Base-by-base conservation (phyloP, 2,888 invertebrate species). In the Ochlodes sylvanus region DNA sequence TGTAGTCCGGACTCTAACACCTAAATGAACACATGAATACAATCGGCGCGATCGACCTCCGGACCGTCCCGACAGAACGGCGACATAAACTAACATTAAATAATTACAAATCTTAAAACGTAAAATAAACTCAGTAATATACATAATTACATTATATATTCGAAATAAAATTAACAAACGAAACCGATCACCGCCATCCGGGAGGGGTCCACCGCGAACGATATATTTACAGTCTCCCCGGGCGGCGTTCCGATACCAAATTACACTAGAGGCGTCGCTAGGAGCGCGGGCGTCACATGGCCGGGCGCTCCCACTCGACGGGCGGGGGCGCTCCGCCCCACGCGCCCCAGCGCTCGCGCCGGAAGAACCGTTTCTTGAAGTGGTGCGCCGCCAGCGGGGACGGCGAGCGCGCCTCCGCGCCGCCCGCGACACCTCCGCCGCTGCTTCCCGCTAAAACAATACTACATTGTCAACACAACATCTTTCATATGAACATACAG, bases 281-380 rank as follows among this genome's bases (percentile, higher is more conserved):
- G 52, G 14, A 67, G 73, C 75, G 77, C 75, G 58, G 77, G 73
- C 81, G 93, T 92, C 92, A 93, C 90, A 89, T 90, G 80, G 90
- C 85, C 85, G 92, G 92, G 68, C 90, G 88, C 83, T 93, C 93
- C 92, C 93, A 93, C 79, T 92, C 92, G 73, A 84, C 82, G 73
- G 90, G 88, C 74, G 94, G 85, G 81, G 89, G 78, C 80, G 77
- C 86, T 78, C 81, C 87, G 79, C 82, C 81, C 88, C 93, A 93
- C 73, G 90, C 90, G 88, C 92, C 94, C 96, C 96, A 96, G 84
- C 93, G 95, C 91, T 94, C 96, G 81, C 95, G 94, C 76, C 96
- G 96, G 89, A 97, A 97, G 90, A 96, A 96, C 81, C 97, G 97
- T 93, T 97, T 97, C 90, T 97, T 97, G 88, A 97, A 97, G 89